A percentile compares a stretch with the other conserved stretches of the same genome.
phyloP scores from a whole-genome alignment of 2,113 vertebrate genomes.

The Natator depressus region DNA sequence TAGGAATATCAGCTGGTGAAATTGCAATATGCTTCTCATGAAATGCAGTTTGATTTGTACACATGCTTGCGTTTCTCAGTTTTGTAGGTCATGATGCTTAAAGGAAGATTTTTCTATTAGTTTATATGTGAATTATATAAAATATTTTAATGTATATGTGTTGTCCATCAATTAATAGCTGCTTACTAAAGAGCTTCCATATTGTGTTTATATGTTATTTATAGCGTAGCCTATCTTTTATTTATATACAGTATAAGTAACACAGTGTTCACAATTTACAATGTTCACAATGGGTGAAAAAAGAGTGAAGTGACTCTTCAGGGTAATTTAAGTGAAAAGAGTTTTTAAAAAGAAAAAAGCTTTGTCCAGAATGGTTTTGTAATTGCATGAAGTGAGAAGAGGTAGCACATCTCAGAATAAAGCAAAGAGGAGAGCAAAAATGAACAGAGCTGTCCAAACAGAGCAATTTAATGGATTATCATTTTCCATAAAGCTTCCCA shows the following conservation, averaged over 20 bases:
- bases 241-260: not conserved
- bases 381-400: not conserved
- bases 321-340: not conserved
- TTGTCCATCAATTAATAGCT: not conserved
- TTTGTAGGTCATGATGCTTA: not conserved
- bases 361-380: not conserved
- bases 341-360: not conserved
- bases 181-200: not conserved
- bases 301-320: not conserved
- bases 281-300: not conserved
- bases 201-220: not conserved
- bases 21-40: not conserved
- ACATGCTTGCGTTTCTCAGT: not conserved
- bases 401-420: not conserved
- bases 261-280: not conserved
- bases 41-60: not conserved
- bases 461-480: not conserved
- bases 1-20: not conserved
- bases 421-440: not conserved
- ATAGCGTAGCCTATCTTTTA: not conserved
- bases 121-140: not conserved
- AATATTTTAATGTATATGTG: not conserved
- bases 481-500: not conserved
- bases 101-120: not conserved
- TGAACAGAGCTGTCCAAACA: not conserved